These are phyloP conservation scores for Rhinoderma darwinii DNA, from an alignment of 2,113 vertebrate genomes.

Conservation along the genomic window DNA sequence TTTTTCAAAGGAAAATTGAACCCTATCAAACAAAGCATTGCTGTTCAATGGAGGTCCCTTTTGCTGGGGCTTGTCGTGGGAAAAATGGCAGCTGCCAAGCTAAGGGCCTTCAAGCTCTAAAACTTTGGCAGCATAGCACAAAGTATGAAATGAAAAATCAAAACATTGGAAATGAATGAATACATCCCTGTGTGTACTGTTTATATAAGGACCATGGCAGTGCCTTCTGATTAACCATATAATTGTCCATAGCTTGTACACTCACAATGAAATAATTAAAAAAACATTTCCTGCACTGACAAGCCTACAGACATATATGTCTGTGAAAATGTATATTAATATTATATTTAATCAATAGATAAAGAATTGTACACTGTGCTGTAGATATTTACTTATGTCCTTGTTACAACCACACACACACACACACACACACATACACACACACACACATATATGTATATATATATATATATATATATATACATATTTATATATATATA, in stretches of 20 bases:
- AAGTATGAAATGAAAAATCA: conserved; percentile 48
- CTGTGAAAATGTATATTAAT: too few relatives aligned
- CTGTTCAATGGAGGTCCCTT: conserved; percentile 51
- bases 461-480: too few relatives aligned
- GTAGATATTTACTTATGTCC: too few relatives aligned
- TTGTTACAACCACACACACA: too few relatives aligned
- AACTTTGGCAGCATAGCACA: conserved; percentile 56
- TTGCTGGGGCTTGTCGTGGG: not conserved
- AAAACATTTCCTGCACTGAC: too few relatives aligned
- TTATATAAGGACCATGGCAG: not conserved
- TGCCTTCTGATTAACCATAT: not conserved
- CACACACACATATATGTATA: too few relatives aligned
- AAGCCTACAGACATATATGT: too few relatives aligned
- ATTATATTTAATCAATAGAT: too few relatives aligned
- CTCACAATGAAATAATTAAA: not conserved
- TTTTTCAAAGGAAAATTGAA: conserved; percentile 61
- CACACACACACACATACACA: too few relatives aligned
- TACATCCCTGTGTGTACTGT: not conserved
- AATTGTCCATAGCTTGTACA: not conserved
- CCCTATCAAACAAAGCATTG: conserved; percentile 35
- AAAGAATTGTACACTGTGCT: too few relatives aligned
- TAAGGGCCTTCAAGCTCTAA: conserved; percentile 36
- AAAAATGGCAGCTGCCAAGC: conserved; percentile 52
- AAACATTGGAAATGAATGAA: conserved; percentile 2
- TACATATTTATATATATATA: too few relatives aligned